Evolutionary conservation across 1,140 invertebrate genomes (phyloP), one percentile per base, ranked within the genome.

Genomic region (Pogonomyrmex barbatus): DNA sequence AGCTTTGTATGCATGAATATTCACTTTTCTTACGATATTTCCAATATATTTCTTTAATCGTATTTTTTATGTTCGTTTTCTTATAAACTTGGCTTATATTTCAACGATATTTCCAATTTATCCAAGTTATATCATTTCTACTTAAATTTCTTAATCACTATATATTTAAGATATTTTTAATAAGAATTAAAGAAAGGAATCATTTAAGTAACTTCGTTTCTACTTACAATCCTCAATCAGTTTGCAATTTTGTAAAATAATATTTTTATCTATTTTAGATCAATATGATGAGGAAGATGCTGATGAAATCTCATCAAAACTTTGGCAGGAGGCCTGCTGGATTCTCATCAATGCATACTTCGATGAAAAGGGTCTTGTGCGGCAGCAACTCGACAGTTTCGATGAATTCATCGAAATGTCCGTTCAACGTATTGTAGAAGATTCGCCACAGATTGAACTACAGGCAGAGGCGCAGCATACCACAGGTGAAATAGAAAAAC

Each of bases 401-500:
- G 99, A 99, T 96, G 99, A 99, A 95, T 99, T 99, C 93, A 99
- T 99, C 94, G 99, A 99, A 93, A 99, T 99, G 99, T 99, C 99
- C 12, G 99, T 99, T 33, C 99, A 99, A 93, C 96, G 99, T 89
- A 99, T 99, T 94, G 99, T 99, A 2, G 99, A 99, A 95, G 99
- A 99, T 95, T 99, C 99, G 0, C 99, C 99, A 14, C 98, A 98
- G 76, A 99, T 99, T 87, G 99, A 99, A 93, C 95, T 99, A 24
- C 98, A 99, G 95, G 99, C 98, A 1, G 99, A 99, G 96, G 98
- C 99, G 4, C 99, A 99, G 93, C 99, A 99, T 95, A 97, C 97
- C 10, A 96, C 97, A 14, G 99, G 98, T 54, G 98, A 98, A 96
- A 97, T 99, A 65, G 99, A 99, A 95, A 98, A 97, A 79, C 98